Percentiles rank a stretch among this genome's conserved stretches.
phyloP scores from a whole-genome alignment of 2,113 vertebrate species.

The Eolophus roseicapilla region DNA sequence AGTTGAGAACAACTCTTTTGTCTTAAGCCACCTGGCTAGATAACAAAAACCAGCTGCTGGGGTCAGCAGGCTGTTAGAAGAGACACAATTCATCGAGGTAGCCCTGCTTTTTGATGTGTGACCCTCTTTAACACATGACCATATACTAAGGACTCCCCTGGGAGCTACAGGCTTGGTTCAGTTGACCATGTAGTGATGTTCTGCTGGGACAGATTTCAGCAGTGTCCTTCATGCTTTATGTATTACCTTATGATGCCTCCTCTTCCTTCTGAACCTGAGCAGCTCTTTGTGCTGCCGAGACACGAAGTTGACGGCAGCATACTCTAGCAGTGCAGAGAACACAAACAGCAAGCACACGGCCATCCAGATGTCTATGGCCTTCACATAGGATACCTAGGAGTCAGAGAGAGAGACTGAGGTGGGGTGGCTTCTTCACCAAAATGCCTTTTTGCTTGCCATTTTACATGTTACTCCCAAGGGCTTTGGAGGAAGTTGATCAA shows the following conservation, averaged over 20 bases:
- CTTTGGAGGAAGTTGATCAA: not conserved
- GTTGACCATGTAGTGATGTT: not conserved
- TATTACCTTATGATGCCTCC: conserved; percentile 94
- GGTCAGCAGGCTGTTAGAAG: not conserved
- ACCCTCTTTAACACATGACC: not conserved
- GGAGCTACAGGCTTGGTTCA: not conserved
- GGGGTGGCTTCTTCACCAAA: not conserved
- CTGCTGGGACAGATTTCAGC: not conserved
- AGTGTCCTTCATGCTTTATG: conserved; percentile 4
- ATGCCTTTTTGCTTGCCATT: not conserved
- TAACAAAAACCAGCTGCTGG: not conserved
- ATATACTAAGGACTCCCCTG: not conserved
- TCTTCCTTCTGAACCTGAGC: conserved; percentile 94
- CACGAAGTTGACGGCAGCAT: conserved; percentile 97
- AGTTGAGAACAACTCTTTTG: not conserved
- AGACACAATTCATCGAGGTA: not conserved
- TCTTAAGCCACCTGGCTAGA: not conserved
- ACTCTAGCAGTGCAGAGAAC: conserved; percentile 96
- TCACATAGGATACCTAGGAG: conserved; percentile 94
- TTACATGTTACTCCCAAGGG: not conserved
- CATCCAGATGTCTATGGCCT: conserved; percentile 99
- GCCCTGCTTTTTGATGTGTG: not conserved
- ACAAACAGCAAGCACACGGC: conserved; percentile 97
- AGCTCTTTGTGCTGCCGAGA: conserved; percentile 99
- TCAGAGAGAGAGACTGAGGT: not conserved